Percentiles rank a stretch among this genome's conserved stretches.
phyloP scores from a whole-genome alignment of 2,113 vertebrate genomes.

The Apeltes quadracus region DNA sequence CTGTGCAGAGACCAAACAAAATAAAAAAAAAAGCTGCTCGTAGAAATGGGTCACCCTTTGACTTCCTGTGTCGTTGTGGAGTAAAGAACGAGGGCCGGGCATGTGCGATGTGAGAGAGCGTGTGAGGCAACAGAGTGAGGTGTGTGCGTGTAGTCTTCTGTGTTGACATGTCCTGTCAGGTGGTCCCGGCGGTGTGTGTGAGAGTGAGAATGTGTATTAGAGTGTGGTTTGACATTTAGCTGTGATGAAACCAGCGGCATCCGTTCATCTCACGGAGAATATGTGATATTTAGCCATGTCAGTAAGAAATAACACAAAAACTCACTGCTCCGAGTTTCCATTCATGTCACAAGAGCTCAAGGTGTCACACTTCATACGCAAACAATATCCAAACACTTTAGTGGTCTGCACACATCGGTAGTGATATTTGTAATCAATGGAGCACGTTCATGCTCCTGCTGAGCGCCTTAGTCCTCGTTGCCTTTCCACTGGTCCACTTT shows the following conservation, averaged over 20 bases:
- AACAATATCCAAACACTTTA: background rate
- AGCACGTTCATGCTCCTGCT: background rate
- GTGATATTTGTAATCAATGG: background rate
- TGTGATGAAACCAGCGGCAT: constrained; percentile 60
- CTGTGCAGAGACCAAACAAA: constrained; percentile 48
- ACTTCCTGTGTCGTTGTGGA: constrained; percentile 70
- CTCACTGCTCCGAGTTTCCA: constrained; percentile 12
- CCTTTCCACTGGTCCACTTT: background rate
- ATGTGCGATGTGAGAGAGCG: constrained; percentile 4
- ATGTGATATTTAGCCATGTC: constrained; percentile 48
- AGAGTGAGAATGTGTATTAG: constrained; percentile 60
- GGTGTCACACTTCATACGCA: no score
- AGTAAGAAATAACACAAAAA: constrained; percentile 27
- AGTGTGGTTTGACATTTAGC: constrained; percentile 82
- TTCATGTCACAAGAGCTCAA: constrained; percentile 23
- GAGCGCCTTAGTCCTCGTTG: no score
- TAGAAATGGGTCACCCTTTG: constrained; percentile 71
- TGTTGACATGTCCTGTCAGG: constrained; percentile 74
- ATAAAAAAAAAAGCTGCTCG: constrained; percentile 56
- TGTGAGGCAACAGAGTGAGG: background rate
- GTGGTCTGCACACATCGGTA: background rate
- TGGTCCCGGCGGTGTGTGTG: constrained; percentile 55
- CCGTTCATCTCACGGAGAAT: constrained; percentile 55
- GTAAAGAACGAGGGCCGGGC: constrained; percentile 34
- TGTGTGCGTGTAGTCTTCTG: constrained; percentile 11